Percentiles rank a stretch among this genome's conserved stretches.
phyloP scores from a whole-genome alignment of 2,888 invertebrate genomes.

The Drosophila dives region DNA sequence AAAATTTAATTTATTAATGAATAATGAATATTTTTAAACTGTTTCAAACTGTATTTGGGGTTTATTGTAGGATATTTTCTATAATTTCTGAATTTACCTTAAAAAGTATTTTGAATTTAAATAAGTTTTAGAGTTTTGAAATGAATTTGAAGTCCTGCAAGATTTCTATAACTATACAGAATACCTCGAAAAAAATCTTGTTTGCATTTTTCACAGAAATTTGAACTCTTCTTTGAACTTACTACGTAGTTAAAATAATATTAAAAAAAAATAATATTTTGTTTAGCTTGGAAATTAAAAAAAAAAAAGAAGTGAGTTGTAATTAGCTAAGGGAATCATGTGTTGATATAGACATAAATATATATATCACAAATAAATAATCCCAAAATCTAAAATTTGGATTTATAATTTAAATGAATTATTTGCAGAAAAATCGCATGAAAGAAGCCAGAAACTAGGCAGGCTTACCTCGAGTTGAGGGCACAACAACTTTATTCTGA shows the following conservation, averaged over 20 bases:
- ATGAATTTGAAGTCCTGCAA: background rate
- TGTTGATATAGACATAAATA: background rate
- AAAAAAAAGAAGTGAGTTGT: background rate
- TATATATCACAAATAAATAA: background rate
- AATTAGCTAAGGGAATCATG: background rate
- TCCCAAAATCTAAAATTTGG: background rate
- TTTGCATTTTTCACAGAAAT: background rate
- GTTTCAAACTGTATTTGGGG: too few relatives aligned
- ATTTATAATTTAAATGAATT: background rate
- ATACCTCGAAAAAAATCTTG: background rate
- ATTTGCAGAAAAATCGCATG: background rate
- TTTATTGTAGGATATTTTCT: background rate
- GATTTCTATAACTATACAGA: background rate
- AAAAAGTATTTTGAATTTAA: background rate
- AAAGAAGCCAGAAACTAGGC: background rate
- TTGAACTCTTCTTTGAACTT: background rate
- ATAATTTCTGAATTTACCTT: background rate
- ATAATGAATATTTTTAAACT: background rate
- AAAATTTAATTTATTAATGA: background rate
- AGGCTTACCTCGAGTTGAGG: background rate
- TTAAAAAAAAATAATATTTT: background rate
- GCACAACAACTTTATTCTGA: conserved; percentile 21
- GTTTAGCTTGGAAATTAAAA: background rate
- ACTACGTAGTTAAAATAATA: background rate
- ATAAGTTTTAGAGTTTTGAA: background rate